These are phyloP conservation scores for Epinephelus awoara DNA, from an alignment of 2,797 vertebrate genomes.

Conservation along the genomic window DNA sequence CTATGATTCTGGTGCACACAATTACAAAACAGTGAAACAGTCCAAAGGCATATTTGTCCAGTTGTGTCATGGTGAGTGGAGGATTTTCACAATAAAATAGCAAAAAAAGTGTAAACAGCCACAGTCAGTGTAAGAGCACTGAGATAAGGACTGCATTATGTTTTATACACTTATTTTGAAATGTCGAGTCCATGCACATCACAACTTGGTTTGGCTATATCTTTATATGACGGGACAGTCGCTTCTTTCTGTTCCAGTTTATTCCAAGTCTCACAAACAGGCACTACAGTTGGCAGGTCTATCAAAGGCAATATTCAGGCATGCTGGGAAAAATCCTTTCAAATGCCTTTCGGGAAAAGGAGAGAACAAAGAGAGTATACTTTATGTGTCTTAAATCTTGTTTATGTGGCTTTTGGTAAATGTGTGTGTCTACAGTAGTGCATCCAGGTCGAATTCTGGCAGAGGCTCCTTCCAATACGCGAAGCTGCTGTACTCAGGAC, in stretches of 20 bases:
- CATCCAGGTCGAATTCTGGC: constrained; percentile 80
- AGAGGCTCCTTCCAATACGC: constrained; percentile 89
- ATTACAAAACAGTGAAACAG: constrained; percentile 5
- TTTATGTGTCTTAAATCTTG: not conserved
- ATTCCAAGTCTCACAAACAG: constrained; percentile 40
- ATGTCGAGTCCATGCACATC: not conserved
- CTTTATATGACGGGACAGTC: not conserved
- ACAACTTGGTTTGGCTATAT: not conserved
- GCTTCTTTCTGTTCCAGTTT: constrained; percentile 23
- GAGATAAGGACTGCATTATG: constrained; percentile 8
- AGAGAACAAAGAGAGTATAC: not conserved
- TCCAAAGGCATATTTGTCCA: constrained; percentile 32
- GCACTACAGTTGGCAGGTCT: constrained; percentile 22
- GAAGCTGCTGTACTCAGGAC: constrained; percentile 91
- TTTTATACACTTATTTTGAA: constrained; percentile 11
- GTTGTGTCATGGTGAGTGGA: constrained; percentile 1
- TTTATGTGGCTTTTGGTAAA: not conserved
- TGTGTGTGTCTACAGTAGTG: constrained; percentile 69
- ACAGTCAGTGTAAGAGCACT: not conserved
- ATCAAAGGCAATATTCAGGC: constrained; percentile 29
- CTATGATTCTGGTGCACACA: not conserved
- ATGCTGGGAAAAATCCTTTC: constrained; percentile 18
- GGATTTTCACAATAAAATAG: not conserved
- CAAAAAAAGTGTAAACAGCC: not conserved
- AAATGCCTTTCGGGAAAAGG: not conserved